Base-by-base conservation (phyloP, 2,888 invertebrate species). In the Ectemnius cavifrons region DNA sequence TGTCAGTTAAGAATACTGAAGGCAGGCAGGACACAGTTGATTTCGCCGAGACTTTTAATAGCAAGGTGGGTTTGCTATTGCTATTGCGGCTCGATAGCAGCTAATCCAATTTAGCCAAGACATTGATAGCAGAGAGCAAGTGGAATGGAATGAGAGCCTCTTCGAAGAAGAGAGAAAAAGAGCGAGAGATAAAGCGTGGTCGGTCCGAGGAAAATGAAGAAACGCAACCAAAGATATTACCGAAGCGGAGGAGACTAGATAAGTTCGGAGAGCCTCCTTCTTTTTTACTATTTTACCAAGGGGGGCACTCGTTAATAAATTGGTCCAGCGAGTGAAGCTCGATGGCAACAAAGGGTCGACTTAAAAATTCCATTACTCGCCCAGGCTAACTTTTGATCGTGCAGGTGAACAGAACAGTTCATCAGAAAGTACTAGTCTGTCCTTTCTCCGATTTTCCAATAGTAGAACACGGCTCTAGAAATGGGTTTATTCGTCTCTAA, bases 221-320 rank as follows among this genome's bases (percentile, higher is more conserved):
- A 71, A 71, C 65, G 76, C 65, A 71, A 75, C 71, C 65, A 60
- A 68, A 77, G 77, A 68, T 71, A 67, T 67, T 75, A 75, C 71
- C 65, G 61, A 66, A 62, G 56, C 27, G 37, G 47, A 16, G 45
- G 23, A 45, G 45, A 45, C 11, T 16, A n/a, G 47, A 45, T 47
- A n/a, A 18, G 45, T 45, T 14, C 46, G 20, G 47, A n/a, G 63
- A 63, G 62, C 72, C 61, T 61, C 64, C 61, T 71, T 52, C 66
- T 23, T 71, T 75, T 68, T 77, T 77, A 71, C 77, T 65, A 71
- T 68, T 68, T 71, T 52, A 52, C 67, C 8, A 2, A 2, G 37
- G 62, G 61, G 76, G 75, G 65, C 67, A 71, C 75, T 75, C 70
- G 64, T 67, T 75, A 71, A 70, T 16, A 52, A 52, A 52, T 52